Percentiles rank a stretch among this genome's conserved stretches.
Conservation (phyloP, 2,797 vertebrate species). For the Smutsia temminckii region DNA sequence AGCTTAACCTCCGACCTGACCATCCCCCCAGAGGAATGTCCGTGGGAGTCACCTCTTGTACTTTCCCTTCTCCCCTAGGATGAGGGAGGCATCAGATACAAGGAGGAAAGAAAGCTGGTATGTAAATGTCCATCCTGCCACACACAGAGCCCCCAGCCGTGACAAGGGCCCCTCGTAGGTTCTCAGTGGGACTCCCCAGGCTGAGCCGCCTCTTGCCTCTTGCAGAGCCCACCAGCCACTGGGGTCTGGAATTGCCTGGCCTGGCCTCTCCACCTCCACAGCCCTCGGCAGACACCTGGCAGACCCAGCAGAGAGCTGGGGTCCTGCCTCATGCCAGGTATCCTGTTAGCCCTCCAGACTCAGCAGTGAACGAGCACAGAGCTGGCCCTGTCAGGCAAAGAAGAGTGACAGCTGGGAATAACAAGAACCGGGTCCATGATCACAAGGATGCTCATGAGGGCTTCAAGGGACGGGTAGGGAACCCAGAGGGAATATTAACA, state of each 20-base stretch:
- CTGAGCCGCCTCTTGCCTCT: background rate
- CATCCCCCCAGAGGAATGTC: background rate
- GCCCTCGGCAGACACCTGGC: background rate
- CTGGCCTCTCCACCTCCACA: background rate
- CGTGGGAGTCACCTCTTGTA: background rate
- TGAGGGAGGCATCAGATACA: background rate
- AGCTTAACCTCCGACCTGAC: background rate
- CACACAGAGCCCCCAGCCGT: background rate
- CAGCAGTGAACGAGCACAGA: background rate
- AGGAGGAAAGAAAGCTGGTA: background rate
- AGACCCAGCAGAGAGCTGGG: background rate
- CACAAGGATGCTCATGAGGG: fast-evolving
- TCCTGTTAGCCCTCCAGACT: background rate
- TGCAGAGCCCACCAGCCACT: too few relatives aligned
- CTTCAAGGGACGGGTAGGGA: background rate
- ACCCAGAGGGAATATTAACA: background rate
- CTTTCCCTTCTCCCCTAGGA: background rate
- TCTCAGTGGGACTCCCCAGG: background rate
- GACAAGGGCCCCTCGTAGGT: background rate
- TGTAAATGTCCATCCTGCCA: background rate
- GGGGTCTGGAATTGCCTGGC: background rate
- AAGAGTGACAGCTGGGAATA: background rate
- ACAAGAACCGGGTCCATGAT: background rate
- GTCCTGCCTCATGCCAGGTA: background rate
- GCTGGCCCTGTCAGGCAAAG: background rate